Evolutionary conservation across 2,113 vertebrate genomes (phyloP).

Genomic region (Boleophthalmus pectinirostris): DNA sequence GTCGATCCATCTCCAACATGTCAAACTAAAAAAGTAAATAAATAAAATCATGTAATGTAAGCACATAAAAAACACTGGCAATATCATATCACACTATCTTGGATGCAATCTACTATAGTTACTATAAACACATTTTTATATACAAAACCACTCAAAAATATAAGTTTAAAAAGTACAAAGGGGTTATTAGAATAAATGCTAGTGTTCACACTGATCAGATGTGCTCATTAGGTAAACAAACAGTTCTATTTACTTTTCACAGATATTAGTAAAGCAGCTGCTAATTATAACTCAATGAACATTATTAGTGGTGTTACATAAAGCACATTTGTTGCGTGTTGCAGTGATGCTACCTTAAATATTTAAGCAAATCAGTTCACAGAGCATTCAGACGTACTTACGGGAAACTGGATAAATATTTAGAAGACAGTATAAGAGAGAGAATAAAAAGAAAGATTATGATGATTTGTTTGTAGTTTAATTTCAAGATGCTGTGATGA

Average conservation of each 20-base stretch:
- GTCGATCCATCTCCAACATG: conserved; percentile 96
- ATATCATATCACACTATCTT: background rate
- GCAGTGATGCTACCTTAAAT: background rate
- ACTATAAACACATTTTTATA: background rate
- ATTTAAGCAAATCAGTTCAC: conserved; percentile 29
- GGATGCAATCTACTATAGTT: background rate
- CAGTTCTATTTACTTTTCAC: conserved; percentile 17
- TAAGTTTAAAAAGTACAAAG: background rate
- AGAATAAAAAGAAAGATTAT: conserved; percentile 49
- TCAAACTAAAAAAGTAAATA: conserved; percentile 82
- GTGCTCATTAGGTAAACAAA: conserved; percentile 24
- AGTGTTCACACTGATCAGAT: conserved; percentile 13
- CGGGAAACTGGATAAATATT: conserved; percentile 75
- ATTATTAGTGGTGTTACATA: background rate
- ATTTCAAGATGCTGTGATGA: conserved; percentile 8
- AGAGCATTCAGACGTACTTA: conserved; percentile 67
- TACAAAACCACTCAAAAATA: background rate
- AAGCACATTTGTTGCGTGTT: background rate
- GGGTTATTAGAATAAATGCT: conserved; percentile 11
- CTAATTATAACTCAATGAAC: background rate
- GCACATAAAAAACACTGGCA: background rate
- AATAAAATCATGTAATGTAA: background rate
- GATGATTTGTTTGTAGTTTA: conserved; percentile 18
- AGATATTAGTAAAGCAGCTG: conserved; percentile 4
- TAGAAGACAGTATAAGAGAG: conserved; percentile 53